Base-by-base conservation (phyloP, 2,797 vertebrate species). In the Ceryle rudis region DNA sequence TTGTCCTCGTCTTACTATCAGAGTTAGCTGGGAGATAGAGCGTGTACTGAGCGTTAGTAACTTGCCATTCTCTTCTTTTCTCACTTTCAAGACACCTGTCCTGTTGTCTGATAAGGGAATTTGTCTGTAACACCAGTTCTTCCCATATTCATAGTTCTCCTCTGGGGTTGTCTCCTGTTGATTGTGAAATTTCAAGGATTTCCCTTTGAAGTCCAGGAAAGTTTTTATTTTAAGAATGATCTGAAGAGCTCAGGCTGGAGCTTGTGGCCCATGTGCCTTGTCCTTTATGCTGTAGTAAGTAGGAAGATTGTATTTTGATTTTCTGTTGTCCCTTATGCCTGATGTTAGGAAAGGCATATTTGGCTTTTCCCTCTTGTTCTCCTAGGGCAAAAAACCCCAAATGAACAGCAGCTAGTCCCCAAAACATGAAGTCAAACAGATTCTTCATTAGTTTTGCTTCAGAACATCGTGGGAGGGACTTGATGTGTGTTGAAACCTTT, bases 221-320 rank as follows among this genome's bases (percentile, higher is more conserved):
- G 67, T 86, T 94, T 95, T 94, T 94, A 49, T 95, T 96, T 96
- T 90, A 85, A 71, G 64, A 92, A 83, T 39, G 15, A 37, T 94
- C 67, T 90, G 86, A 95, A 85, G 60, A 92, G 57, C 61, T 84
- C 81, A 42, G 70, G 52, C 78, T 89, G 60, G 52, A 81, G 58
- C 39, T 94, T 90, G 37, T 44, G 70, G 69, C 87, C 78, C 20
- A 5, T n/a, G 33, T 44, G 52, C 71, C 39, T 92, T 83, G 44
- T 81, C 39, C 64, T 77, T 84, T 81, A 54, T 16, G 33, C 47
- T 31, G 60, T 54, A 22, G 4, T 65, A 70, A n/a, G 16, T 70
- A 49, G 64, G 70, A 72, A 79, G 71, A 61, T 84, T 31, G 3
- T 37, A 28, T 66, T 90, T 91, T 87, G 73, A 89, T 90, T 70